A percentile compares a stretch with the other conserved stretches of the same genome.
These are phyloP conservation scores for Drosophila nr. medialis DNA, from an alignment of 2,888 invertebrate species.

Conservation along the genomic window DNA sequence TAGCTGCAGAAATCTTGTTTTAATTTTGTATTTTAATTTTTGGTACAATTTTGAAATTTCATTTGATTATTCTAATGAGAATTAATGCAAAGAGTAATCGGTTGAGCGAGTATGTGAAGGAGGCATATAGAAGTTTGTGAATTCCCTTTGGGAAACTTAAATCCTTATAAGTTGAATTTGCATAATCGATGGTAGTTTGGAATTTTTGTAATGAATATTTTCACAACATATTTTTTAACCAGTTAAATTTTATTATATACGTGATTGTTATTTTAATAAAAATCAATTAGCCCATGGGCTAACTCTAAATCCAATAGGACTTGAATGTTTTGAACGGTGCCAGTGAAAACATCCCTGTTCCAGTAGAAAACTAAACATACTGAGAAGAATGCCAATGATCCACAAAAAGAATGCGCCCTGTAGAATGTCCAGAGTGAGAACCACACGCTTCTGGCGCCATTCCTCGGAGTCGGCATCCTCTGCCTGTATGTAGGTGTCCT, in stretches of 20 bases:
- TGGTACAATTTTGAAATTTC: constrained; percentile 22
- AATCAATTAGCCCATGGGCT: neutral
- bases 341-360: constrained; percentile 44
- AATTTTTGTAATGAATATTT: neutral
- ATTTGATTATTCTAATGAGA: constrained; percentile 17
- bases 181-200: neutral
- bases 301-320: neutral
- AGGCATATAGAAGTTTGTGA: neutral
- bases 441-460: constrained; percentile 60
- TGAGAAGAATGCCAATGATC: constrained; percentile 72
- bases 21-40: constrained; percentile 32
- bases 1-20: constrained; percentile 7
- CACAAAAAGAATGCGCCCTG: constrained; percentile 83
- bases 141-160: neutral
- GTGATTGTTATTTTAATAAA: neutral
- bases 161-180: neutral
- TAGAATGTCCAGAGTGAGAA: constrained; percentile 75
- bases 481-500: constrained; percentile 30
- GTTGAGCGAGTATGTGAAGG: no score
- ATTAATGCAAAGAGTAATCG: neutral
- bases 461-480: constrained; percentile 37
- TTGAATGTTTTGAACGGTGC: neutral
- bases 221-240: neutral
- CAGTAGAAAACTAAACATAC: constrained; percentile 57
- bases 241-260: neutral